Percentiles rank a stretch among this genome's conserved stretches.
Conservation (phyloP, 92 coral and sea anemone genomes). For the Palythoa grandis region DNA sequence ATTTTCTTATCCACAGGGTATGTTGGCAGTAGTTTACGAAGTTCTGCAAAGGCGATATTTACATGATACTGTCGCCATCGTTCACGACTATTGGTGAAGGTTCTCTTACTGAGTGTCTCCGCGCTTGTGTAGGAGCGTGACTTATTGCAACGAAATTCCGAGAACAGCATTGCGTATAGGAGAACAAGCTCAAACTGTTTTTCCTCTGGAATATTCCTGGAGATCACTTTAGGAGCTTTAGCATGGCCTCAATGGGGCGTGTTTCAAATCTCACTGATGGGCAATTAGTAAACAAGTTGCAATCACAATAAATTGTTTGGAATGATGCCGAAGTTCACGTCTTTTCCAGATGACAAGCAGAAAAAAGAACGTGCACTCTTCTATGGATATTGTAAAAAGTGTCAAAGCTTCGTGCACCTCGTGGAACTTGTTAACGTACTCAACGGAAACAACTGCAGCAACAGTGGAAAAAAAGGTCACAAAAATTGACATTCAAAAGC, state of each 20-base stretch:
- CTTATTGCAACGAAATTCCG: conserved; percentile 27
- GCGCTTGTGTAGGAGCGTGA: not conserved
- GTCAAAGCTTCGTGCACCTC: not conserved
- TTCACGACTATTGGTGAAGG: conserved; percentile 83
- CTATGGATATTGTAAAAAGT: not conserved
- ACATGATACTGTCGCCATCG: conserved; percentile 90
- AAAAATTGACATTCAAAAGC: no score
- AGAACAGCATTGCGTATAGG: conserved; percentile 1
- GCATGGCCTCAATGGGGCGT: not conserved
- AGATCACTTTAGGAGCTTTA: not conserved
- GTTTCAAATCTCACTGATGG: conserved; percentile 12
- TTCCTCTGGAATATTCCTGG: not conserved
- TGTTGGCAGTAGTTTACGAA: conserved; percentile 77
- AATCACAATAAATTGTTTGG: conserved; percentile 38
- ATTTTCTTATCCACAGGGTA: conserved; percentile 85
- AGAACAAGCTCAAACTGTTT: not conserved
- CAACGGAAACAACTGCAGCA: no score
- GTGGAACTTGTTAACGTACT: no score
- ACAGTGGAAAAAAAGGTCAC: no score
- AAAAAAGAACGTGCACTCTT: not conserved
- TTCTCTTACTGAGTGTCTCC: conserved; percentile 37
- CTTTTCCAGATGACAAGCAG: conserved; percentile 30
- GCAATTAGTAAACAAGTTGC: conserved; percentile 29
- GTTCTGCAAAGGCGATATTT: conserved; percentile 82
- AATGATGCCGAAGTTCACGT: conserved; percentile 17